Base-by-base conservation (phyloP, 2,888 invertebrate species). In the Nomada lathburiana region DNA sequence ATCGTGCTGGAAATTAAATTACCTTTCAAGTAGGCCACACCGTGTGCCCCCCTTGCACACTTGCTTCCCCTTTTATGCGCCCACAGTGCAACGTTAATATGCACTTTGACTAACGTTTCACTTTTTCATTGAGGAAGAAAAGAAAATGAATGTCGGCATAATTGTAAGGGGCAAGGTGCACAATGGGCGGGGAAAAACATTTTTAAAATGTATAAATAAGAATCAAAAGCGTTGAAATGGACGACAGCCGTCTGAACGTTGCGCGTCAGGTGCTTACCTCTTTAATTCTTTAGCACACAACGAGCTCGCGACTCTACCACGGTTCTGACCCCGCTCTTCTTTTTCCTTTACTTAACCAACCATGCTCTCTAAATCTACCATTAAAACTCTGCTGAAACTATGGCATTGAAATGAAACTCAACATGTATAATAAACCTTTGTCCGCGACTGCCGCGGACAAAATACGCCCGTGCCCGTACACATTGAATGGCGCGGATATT, bases 1-100 rank as follows among this genome's bases (percentile, higher is more conserved):
- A 76, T 72, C 72, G 68, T 47, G 57, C 20, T 72, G 68, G 76
- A 69, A 80, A 83, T 76, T 47, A 70, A 73, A 83, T 83, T 83
- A 83, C 69, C 76, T 73, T 76, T 69, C 60, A 71, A 67, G 62
- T 23, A 59, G 42, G 57, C 57, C 57, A 10, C 16, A 10, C 57
- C 7, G 57, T 10, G 13, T 11, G 23, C 13, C 57, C 23, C 23
- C 23, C 11, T 7, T 23, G 52, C 52, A 18, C 18, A n/a, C 7
- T 55, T 57, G 23, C 57, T 23, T 2, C 2, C 20, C n/a, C 10
- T 47, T 36, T 29, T n/a, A 62, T 4, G 20, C 42, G 62, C 62
- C 57, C 74, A 20, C 47, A 36, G 65, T n/a, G 50, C 50, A 79
- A 75, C 20, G 63, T 80, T 82, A 72, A 76, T 71, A 57, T 53